Percentiles rank a stretch among this genome's conserved stretches.
Conservation (phyloP, 1,140 invertebrate genomes). For the Caenorhabditis tropicalis region DNA sequence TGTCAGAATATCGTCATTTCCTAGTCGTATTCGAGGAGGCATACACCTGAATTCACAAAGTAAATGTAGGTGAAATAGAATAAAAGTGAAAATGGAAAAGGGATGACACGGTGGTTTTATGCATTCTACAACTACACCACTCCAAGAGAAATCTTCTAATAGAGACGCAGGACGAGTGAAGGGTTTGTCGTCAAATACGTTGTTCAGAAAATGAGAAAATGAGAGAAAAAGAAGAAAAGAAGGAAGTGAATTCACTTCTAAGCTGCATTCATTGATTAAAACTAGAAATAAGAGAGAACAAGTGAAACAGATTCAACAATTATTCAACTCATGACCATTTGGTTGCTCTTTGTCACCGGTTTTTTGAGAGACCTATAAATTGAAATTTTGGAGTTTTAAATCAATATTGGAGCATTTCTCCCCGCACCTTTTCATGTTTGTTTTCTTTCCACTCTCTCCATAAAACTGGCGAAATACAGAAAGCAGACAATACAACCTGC, state of each 20-base stretch:
- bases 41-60: neutral
- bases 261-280: neutral
- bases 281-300: neutral
- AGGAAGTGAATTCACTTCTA: neutral
- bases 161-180: neutral
- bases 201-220: neutral
- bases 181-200: neutral
- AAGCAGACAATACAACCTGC: neutral
- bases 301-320: neutral
- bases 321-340: neutral
- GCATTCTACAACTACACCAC: neutral
- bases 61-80: neutral
- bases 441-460: constrained; percentile 34
- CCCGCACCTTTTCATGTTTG: constrained; percentile 24
- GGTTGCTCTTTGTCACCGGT: neutral
- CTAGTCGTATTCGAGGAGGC: constrained; percentile 2
- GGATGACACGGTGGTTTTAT: neutral
- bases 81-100: neutral
- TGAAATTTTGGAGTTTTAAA: neutral
- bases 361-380: constrained; percentile 26
- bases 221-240: neutral
- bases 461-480: constrained; percentile 19
- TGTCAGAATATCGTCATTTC: neutral
- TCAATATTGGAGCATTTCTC: neutral
- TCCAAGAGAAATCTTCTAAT: neutral